Base-by-base conservation (phyloP, 2,888 invertebrate genomes). In the Bibio marci region DNA sequence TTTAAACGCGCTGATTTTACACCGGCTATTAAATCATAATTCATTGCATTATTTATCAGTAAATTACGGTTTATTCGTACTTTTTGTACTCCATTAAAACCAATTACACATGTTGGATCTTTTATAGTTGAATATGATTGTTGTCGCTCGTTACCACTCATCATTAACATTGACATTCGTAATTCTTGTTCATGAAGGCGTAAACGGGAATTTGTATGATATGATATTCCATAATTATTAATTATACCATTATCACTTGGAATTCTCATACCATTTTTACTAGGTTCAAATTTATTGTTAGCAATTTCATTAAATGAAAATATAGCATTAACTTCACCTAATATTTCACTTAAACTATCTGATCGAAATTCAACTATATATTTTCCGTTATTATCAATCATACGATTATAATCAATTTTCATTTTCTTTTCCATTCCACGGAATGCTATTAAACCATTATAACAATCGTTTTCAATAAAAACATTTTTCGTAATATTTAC, bases 361-460 rank as follows among this genome's bases (percentile, higher is more conserved):
- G 86, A 81, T 46, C 75, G 73, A 51, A 94, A 86, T 56, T 92
- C 82, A 2, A 94, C 70, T 65, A 94, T 79, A 52, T 73, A 87
- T 37, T 71, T 69, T 0, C 88, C 91, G 37, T 67, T 72, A 54
- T 97, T 97, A 39, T 71, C 68, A 47, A 74, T 71, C 43, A 95
- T 80, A 37, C 67, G 64, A 58, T 95, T 95, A 32, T 74, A 70
- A 50, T 78, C 74, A 41, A 97, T 79, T 42, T 75, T 70, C 62
- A 97, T 70, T 50, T 83, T 81, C 62, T 98, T 98, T 58, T 98
- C 98, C 92, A 97, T 98, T 8, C 98, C 98, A 43, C 75, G 70
- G 19, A 92, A 66, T 0, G 80, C 71, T 12, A 94, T 66, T 25
- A 92, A 59, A 0, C 92, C 87, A 12, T 65, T 67, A 49, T 77